Percentiles rank a stretch among this genome's conserved stretches.
These are phyloP conservation scores for Syritta pipiens DNA, from an alignment of 2,888 invertebrate species.

Conservation along the genomic window DNA sequence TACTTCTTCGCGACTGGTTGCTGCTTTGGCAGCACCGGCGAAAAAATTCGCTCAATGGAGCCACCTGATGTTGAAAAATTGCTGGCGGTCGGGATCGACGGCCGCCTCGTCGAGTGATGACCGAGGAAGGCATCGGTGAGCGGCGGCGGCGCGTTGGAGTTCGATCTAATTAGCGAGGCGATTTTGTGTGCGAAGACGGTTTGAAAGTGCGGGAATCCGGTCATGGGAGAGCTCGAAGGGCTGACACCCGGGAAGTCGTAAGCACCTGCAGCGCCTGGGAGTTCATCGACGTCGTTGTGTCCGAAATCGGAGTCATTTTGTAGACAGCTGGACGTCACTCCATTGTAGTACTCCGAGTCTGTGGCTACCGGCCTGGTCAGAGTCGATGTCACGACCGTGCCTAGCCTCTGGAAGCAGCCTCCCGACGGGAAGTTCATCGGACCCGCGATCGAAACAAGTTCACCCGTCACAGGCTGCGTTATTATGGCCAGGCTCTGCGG, in stretches of 20 bases:
- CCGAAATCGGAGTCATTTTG: neutral
- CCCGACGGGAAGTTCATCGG: conserved; percentile 13
- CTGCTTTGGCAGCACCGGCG: conserved; percentile 1
- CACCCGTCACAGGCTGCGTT: neutral
- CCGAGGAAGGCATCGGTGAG: neutral
- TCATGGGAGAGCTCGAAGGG: too few species aligned
- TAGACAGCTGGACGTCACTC: neutral
- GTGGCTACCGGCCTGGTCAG: neutral
- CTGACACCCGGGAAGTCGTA: too few species aligned
- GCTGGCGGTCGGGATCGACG: neutral
- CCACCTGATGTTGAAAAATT: conserved; percentile 22
- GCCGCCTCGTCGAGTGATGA: neutral
- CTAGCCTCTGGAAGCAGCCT: conserved; percentile 1
- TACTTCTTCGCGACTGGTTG: neutral
- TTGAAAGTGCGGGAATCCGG: neutral
- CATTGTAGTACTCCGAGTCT: neutral
- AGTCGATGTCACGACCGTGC: neutral
- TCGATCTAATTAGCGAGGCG: neutral
- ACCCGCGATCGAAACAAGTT: neutral
- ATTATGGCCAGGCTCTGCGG: neutral
- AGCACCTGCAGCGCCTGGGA: too few species aligned
- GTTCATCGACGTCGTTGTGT: neutral
- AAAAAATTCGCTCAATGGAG: conserved; percentile 1
- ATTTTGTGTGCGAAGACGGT: neutral
- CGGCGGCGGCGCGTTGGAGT: too few species aligned